A percentile compares a stretch with the other conserved stretches of the same genome.
Conservation (phyloP, 2,888 invertebrate genomes). For the Cryptocheilus praepositus region DNA sequence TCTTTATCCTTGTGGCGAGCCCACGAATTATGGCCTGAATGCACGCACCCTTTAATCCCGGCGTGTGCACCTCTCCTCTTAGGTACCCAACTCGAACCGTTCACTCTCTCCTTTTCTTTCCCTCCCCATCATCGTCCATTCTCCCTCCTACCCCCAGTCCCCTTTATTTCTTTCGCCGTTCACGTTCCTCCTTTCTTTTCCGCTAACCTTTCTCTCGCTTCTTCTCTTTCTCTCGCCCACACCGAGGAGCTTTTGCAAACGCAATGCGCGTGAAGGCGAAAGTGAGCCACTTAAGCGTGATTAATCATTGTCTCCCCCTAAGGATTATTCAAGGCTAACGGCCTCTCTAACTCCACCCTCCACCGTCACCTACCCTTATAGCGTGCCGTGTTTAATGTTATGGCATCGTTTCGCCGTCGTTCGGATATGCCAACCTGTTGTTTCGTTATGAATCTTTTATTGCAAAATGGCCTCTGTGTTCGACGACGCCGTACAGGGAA, state of each 20-base stretch:
- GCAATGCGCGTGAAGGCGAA: conserved; percentile 22
- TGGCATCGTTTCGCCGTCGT: not conserved
- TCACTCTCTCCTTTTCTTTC: no score
- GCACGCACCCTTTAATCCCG: conserved; percentile 4
- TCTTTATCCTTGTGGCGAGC: conserved; percentile 49
- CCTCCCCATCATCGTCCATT: no score
- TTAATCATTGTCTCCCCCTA: conserved; percentile 38
- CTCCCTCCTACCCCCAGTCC: no score
- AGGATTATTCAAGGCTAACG: conserved; percentile 31
- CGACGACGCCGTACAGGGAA: no score
- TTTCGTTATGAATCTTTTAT: not conserved
- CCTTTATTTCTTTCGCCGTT: no score
- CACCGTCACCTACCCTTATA: not conserved
- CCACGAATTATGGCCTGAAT: conserved; percentile 1
- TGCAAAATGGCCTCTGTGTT: no score
- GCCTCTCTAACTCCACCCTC: conserved; percentile 5
- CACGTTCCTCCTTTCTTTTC: no score
- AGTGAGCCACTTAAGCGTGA: conserved; percentile 31
- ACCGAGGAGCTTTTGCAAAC: not conserved
- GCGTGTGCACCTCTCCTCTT: conserved; percentile 1
- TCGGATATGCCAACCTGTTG: conserved; percentile 8
- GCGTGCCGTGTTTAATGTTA: conserved; percentile 3
- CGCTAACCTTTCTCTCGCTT: no score
- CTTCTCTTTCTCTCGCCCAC: no score
- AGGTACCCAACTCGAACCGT: no score